Base-by-base conservation (phyloP, 64 coral and sea anemone genomes). In the Stylophora pistillata region DNA sequence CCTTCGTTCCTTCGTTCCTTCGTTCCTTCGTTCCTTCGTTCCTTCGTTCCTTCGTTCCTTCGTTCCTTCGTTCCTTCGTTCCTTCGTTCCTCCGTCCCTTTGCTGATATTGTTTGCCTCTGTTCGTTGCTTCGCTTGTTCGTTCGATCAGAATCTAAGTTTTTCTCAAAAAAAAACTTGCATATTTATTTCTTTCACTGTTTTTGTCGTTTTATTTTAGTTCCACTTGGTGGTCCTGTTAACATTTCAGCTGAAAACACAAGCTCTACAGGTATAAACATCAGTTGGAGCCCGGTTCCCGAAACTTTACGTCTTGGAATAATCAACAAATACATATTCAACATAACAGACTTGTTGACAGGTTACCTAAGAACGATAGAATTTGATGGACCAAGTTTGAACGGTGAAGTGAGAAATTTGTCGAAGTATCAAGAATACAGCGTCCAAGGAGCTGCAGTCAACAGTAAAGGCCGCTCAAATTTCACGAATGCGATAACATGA, bases 391-490 rank as follows among this genome's bases (percentile, higher is more conserved):
- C 34, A 23, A 53, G 12, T 2, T 26, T 78, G 53, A 26, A 27
- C 27, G 75, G 34, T n/a, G 53, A 53, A 29, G 75, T 57, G 14
- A 47, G 53, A 55, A 55, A 78, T 56, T 78, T 78, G 23, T 78
- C 75, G 15, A 78, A 78, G 16, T 78, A 56, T 26, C n/a, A 20
- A 56, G 52, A 78, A 25, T 56, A 78, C 53, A 56, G 1, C 10
- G 27, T 78, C 53, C 14, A 5, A 27, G 75, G 75, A 26, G 75
- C 75, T 7, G 75, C 75, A 1, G 75, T 23, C 10, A 78, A 78
- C 75, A 78, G 75, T 53, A 78, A 78, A 25, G 75, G 75, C 75
- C 75, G 56, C 56, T 78, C 75, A 56, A 78, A 78, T 47, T 78
- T 78, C 53, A 78, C 75, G 21, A 28, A 2, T 78, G 21, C 53